A percentile compares a stretch with the other conserved stretches of the same genome.
Evolutionary conservation across 2,888 invertebrate species (phyloP).

Genomic region (Beris chalybata): DNA sequence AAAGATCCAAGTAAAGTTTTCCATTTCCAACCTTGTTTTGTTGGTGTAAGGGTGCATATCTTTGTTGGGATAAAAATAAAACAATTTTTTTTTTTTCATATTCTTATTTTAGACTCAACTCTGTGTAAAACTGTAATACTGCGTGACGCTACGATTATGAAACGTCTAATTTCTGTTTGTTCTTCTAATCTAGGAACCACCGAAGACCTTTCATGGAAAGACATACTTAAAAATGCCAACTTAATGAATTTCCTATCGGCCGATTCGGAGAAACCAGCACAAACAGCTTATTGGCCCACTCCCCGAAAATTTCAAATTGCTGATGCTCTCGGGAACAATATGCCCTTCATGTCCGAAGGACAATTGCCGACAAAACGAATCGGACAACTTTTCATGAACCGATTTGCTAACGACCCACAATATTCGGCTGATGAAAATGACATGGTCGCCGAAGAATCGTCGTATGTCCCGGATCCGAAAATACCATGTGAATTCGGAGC

Average conservation of each 20-base stretch:
- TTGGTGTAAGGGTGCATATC: no score
- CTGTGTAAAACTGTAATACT: no score
- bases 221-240: constrained; percentile 47
- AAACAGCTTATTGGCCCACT: constrained; percentile 50
- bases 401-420: constrained; percentile 23
- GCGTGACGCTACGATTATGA: no score
- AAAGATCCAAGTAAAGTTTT: no score
- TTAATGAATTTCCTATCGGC: constrained; percentile 42
- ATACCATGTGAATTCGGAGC: constrained; percentile 64
- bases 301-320: constrained; percentile 45
- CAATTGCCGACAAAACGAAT: constrained; percentile 22
- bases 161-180: not conserved
- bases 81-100: no score
- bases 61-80: no score
- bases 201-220: constrained; percentile 47
- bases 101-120: no score
- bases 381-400: constrained; percentile 6
- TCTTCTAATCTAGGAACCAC: constrained; percentile 12
- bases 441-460: constrained; percentile 39
- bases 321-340: constrained; percentile 17
- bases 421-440: constrained; percentile 20
- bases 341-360: constrained; percentile 27
- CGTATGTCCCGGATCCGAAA: constrained; percentile 56
- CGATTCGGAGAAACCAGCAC: constrained; percentile 36
- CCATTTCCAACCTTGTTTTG: no score